These are phyloP conservation scores for Nothura maculosa DNA, from an alignment of 2,797 vertebrate genomes.

Conservation along the genomic window DNA sequence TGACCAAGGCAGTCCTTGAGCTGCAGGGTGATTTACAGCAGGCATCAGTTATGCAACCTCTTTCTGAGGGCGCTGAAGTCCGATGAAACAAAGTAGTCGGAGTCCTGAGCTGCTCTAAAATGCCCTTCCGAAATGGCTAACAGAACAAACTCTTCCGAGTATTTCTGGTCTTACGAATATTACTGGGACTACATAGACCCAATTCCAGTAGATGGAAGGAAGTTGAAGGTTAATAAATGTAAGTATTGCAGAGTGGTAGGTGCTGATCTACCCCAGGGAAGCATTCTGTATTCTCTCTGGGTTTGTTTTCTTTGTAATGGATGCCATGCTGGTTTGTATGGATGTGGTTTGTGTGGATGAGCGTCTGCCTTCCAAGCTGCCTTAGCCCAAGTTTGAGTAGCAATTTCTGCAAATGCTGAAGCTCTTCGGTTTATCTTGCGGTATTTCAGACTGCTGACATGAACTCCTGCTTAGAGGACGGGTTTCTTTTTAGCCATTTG, in stretches of 20 bases:
- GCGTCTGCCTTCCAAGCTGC: neutral
- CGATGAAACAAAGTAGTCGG: conserved; percentile 8
- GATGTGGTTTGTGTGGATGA: neutral
- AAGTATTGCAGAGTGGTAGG: conserved; percentile 72
- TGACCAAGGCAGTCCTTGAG: conserved; percentile 60
- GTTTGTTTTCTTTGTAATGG: neutral
- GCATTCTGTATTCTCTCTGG: neutral
- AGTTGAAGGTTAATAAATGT: conserved; percentile 92
- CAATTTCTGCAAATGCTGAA: neutral
- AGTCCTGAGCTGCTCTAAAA: conserved; percentile 34
- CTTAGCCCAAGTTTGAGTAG: neutral
- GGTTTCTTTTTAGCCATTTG: neutral
- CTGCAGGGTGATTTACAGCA: neutral
- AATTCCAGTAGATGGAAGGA: conserved; percentile 89
- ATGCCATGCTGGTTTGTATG: neutral
- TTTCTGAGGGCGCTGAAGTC: neutral
- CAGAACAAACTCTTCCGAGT: conserved; percentile 73
- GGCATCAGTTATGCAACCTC: conserved; percentile 23
- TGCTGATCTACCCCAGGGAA: neutral
- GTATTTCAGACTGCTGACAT: neutral
- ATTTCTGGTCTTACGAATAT: conserved; percentile 86
- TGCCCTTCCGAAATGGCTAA: conserved; percentile 71
- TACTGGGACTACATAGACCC: conserved; percentile 92
- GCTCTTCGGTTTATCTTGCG: neutral
- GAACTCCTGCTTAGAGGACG: neutral